Evolutionary conservation across 2,113 vertebrate species (phyloP).

Genomic region (Vulpes vulpes): DNA sequence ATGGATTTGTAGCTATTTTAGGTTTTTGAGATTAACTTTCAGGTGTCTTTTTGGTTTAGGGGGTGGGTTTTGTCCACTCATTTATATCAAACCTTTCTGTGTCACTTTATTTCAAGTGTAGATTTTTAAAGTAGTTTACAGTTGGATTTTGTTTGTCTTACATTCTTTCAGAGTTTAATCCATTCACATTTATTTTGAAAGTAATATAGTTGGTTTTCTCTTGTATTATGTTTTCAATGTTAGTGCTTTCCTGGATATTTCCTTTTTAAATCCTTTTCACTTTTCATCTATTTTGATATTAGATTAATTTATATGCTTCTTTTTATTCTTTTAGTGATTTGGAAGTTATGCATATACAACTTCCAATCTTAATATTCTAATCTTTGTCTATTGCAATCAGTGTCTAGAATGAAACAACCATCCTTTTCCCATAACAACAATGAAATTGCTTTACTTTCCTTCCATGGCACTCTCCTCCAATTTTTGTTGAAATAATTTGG

Average conservation of each 20-base stretch:
- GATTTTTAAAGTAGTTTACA: neutral
- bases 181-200: constrained; percentile 26
- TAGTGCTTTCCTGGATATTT: neutral
- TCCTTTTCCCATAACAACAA: neutral
- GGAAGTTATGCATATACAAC: neutral
- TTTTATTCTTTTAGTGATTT: constrained; percentile 10
- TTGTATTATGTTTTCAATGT: neutral
- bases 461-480: neutral
- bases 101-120: neutral
- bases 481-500: constrained; percentile 24
- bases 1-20: neutral
- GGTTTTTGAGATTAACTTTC: neutral
- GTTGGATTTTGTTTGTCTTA: neutral
- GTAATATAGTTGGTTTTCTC: neutral
- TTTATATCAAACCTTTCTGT: neutral
- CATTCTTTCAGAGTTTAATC: neutral
- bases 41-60: neutral
- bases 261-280: neutral
- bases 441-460: neutral
- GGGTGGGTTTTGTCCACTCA: neutral
- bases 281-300: neutral
- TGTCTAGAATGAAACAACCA: neutral
- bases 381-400: neutral
- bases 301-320: neutral
- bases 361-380: neutral